Evolutionary conservation across 2,888 invertebrate species (phyloP).

Genomic region (Neuroscelio doddi): DNA sequence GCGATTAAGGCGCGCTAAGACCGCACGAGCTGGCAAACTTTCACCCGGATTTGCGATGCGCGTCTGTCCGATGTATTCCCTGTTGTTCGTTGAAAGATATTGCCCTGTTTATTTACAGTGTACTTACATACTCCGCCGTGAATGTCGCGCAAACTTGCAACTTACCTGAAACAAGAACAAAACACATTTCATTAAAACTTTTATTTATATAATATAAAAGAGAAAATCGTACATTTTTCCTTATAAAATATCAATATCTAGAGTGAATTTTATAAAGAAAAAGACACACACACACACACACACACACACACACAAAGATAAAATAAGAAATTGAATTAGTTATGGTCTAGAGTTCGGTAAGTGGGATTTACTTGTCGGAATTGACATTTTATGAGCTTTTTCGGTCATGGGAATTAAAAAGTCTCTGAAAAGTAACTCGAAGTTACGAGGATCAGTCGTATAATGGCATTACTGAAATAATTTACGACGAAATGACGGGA

Average conservation of each 20-base stretch:
- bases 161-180: slow-evolving; percentile 48
- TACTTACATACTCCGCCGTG: slow-evolving; percentile 19
- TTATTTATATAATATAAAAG: too few species aligned
- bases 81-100: slow-evolving; percentile 47
- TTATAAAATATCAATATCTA: too few species aligned
- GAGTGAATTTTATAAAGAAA: too few species aligned
- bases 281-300: too few species aligned
- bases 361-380: slow-evolving; percentile 15
- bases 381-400: slow-evolving; percentile 29
- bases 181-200: background rate
- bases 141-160: background rate
- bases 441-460: slow-evolving; percentile 37
- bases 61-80: slow-evolving; percentile 29
- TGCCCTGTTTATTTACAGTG: slow-evolving; percentile 35
- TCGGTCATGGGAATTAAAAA: slow-evolving; percentile 18
- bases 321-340: too few species aligned
- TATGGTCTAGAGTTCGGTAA: too few species aligned
- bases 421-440: slow-evolving; percentile 17
- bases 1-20: slow-evolving; percentile 47
- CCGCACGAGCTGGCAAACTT: slow-evolving; percentile 46
- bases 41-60: slow-evolving; percentile 41
- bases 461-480: slow-evolving; percentile 47
- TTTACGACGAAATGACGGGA: slow-evolving; percentile 45
- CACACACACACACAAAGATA: too few species aligned
- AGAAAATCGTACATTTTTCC: too few species aligned